phyloP scores from a whole-genome alignment of 2,113 vertebrate genomes.

The Phalacrocorax carbo region DNA sequence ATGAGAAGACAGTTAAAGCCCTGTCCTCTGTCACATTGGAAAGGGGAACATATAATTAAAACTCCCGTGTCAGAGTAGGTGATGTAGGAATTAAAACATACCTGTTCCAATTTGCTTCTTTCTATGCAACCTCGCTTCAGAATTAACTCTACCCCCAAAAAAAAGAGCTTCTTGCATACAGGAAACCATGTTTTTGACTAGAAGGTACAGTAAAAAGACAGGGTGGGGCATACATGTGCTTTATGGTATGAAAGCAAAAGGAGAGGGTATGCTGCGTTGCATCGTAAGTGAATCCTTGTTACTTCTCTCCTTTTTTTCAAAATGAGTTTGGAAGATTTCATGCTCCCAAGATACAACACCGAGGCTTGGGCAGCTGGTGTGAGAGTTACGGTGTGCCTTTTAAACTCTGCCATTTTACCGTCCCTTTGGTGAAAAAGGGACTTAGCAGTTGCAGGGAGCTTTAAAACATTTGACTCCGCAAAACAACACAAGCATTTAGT shows the following conservation, averaged over 20 bases:
- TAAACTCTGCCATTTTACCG: background rate
- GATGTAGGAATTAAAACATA: background rate
- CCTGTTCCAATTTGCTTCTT: background rate
- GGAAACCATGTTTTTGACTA: slow-evolving; percentile 44
- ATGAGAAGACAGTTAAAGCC: background rate
- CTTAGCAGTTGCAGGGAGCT: background rate
- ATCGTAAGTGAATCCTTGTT: background rate
- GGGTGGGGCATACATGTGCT: slow-evolving; percentile 34
- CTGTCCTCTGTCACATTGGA: background rate
- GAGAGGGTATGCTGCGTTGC: background rate
- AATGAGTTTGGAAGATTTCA: background rate
- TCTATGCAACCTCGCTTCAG: background rate
- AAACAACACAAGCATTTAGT: background rate
- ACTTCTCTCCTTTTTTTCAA: background rate
- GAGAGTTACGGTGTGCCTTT: background rate
- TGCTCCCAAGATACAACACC: background rate
- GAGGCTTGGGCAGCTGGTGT: background rate
- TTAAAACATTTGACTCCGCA: background rate
- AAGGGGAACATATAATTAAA: background rate
- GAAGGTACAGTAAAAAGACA: slow-evolving; percentile 10
- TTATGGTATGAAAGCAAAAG: background rate
- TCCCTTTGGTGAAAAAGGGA: background rate
- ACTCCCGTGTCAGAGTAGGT: background rate
- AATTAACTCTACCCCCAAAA: background rate
- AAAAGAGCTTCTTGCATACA: slow-evolving; percentile 25